Evolutionary conservation across 1,140 invertebrate genomes (phyloP).

Genomic region (Drosophila ogumai): DNA sequence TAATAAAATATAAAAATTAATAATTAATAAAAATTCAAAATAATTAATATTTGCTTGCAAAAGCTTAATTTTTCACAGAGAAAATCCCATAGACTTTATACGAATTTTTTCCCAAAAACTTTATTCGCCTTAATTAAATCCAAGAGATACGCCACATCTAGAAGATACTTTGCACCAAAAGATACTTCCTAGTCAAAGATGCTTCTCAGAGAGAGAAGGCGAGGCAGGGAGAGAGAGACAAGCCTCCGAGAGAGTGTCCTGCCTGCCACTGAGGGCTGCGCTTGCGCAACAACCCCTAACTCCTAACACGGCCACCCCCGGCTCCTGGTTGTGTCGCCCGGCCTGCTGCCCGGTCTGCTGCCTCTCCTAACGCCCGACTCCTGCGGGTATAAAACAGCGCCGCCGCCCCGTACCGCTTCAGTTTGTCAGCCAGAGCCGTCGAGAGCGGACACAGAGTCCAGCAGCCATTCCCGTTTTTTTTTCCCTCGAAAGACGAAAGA

Average conservation of each 20-base stretch:
- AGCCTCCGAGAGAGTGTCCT: constrained; percentile 4
- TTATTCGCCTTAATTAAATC: background rate
- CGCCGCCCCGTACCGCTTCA: constrained; percentile 60
- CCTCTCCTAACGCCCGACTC: background rate
- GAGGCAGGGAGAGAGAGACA: background rate
- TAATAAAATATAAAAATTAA: no score
- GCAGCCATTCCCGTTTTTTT: constrained; percentile 21
- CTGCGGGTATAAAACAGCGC: constrained; percentile 62
- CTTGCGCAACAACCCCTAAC: constrained; percentile 77
- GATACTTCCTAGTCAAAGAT: background rate
- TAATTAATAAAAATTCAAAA: no score
- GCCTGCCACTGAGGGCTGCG: constrained; percentile 38
- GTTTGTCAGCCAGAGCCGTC: constrained; percentile 83
- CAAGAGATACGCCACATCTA: background rate
- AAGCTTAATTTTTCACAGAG: background rate
- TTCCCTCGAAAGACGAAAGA: constrained; percentile 4
- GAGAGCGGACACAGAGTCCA: constrained; percentile 38
- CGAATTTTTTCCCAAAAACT: background rate
- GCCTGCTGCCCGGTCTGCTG: background rate
- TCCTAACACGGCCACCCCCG: constrained; percentile 1
- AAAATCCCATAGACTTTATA: background rate
- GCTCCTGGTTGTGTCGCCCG: background rate
- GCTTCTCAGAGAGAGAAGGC: background rate
- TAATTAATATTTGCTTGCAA: background rate
- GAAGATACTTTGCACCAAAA: background rate